phyloP scores from a whole-genome alignment of 2,888 invertebrate genomes.

The Drosophila hawaiiensis region DNA sequence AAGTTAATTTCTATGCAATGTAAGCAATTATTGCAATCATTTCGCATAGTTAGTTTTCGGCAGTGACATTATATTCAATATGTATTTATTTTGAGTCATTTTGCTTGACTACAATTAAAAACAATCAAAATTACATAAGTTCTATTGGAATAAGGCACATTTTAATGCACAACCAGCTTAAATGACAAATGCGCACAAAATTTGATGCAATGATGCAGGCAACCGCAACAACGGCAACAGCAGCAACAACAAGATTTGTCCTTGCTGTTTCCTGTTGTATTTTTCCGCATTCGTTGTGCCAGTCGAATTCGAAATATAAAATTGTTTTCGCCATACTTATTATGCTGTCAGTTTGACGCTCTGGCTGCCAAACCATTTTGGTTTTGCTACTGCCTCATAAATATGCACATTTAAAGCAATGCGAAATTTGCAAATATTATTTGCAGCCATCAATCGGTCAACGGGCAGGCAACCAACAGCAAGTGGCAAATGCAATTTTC shows the following conservation, averaged over 20 bases:
- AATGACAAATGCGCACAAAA: slow-evolving; percentile 30
- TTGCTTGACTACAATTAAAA: slow-evolving; percentile 4
- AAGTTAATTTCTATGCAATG: slow-evolving; percentile 8
- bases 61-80: background rate
- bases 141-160: slow-evolving; percentile 3
- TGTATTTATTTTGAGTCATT: background rate
- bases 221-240: slow-evolving; percentile 11
- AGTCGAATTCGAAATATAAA: slow-evolving; percentile 15
- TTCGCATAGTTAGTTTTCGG: background rate
- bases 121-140: slow-evolving; percentile 36
- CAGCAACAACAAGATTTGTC: slow-evolving; percentile 12
- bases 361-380: slow-evolving; percentile 1
- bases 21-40: background rate
- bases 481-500: slow-evolving; percentile 58
- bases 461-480: slow-evolving; percentile 44
- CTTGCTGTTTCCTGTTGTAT: slow-evolving; percentile 23
- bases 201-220: slow-evolving; percentile 26
- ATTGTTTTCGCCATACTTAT: slow-evolving; percentile 19
- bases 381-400: slow-evolving; percentile 48
- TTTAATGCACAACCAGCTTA: slow-evolving; percentile 46
- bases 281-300: slow-evolving; percentile 10
- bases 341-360: slow-evolving; percentile 4
- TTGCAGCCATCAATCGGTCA: slow-evolving; percentile 49
- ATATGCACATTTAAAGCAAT: slow-evolving; percentile 60
- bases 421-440: slow-evolving; percentile 57